These are phyloP conservation scores for Eumacrocentrus americanus DNA, from an alignment of 2,888 invertebrate genomes.

Conservation along the genomic window DNA sequence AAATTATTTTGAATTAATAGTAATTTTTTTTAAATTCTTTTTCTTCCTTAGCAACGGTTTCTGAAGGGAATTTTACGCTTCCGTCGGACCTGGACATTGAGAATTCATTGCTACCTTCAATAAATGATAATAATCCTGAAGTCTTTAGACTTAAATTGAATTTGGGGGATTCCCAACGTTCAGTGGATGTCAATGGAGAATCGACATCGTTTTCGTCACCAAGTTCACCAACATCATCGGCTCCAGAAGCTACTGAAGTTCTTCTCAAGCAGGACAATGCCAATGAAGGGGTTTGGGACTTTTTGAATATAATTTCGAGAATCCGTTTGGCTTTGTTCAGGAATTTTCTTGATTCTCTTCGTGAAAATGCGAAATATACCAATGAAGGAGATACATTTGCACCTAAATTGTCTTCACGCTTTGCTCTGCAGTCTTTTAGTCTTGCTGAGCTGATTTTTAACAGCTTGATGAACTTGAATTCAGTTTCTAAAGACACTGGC, in stretches of 20 bases:
- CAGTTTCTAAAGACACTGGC: conserved; percentile 40
- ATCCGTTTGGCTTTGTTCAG: conserved; percentile 45
- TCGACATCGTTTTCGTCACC: too few species aligned
- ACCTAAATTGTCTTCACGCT: conserved; percentile 23
- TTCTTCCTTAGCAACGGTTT: background rate
- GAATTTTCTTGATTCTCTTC: conserved; percentile 43
- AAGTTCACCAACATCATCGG: background rate
- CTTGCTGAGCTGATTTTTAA: conserved; percentile 37
- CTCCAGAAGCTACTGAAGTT: background rate
- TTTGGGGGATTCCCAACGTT: background rate
- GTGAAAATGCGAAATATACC: background rate
- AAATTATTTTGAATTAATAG: background rate
- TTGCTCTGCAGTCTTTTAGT: conserved; percentile 28
- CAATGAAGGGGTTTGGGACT: conserved; percentile 41
- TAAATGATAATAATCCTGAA: background rate
- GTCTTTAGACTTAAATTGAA: conserved; percentile 23
- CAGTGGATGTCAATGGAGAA: too few species aligned
- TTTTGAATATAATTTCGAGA: conserved; percentile 45
- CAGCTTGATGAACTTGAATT: conserved; percentile 40
- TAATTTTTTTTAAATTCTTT: background rate
- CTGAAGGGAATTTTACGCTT: conserved; percentile 3
- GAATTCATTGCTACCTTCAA: background rate
- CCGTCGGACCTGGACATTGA: background rate
- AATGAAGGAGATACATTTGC: conserved; percentile 12
- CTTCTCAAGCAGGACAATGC: conserved; percentile 10